phyloP scores from a whole-genome alignment of 2,113 vertebrate genomes.

The Elaphurus davidianus region DNA sequence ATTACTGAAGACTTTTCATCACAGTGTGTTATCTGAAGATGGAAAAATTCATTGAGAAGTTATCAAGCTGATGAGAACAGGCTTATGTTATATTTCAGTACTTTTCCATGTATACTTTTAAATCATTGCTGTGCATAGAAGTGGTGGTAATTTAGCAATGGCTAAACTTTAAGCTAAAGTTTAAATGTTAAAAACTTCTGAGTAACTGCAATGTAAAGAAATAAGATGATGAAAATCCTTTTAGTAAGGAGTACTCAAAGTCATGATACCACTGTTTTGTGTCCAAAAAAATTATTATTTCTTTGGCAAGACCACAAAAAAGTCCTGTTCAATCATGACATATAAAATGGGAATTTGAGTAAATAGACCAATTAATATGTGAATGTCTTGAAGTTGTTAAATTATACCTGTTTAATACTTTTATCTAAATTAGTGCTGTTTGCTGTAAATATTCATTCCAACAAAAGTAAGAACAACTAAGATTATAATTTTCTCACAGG shows the following conservation, averaged over 20 bases:
- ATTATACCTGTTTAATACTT: neutral
- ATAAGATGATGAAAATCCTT: neutral
- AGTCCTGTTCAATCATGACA: neutral
- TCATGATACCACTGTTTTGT: neutral
- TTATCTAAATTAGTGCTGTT: neutral
- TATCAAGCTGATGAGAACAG: neutral
- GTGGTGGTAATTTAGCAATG: neutral
- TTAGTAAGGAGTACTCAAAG: neutral
- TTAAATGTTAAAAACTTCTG: conserved; percentile 37
- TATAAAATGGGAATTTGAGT: conserved; percentile 19
- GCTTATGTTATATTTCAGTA: neutral
- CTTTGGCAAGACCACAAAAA: neutral
- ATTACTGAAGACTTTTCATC: neutral
- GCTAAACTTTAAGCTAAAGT: neutral
- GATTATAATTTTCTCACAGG: neutral
- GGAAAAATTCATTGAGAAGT: neutral
- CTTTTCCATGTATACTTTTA: neutral
- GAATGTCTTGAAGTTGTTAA: conserved; percentile 14
- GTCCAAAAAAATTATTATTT: neutral
- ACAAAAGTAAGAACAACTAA: neutral
- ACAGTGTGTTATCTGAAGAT: neutral
- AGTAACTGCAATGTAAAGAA: conserved; percentile 14
- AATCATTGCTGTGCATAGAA: neutral
- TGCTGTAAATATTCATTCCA: neutral
- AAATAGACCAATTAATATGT: neutral